phyloP scores from a whole-genome alignment of 2,797 vertebrate species.

The Pogoniulus pusillus region DNA sequence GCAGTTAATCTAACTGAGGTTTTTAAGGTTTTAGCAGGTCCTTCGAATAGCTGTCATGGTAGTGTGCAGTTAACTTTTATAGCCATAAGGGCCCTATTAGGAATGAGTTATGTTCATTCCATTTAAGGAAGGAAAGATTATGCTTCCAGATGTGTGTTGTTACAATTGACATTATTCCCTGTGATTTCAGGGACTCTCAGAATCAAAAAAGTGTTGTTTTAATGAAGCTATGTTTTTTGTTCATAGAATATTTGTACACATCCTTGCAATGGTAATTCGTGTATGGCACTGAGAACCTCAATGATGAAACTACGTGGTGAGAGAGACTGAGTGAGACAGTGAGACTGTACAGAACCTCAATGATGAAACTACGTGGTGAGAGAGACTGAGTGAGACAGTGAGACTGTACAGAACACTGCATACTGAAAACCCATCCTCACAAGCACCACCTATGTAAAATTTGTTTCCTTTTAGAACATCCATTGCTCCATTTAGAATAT shows the following conservation, averaged over 20 bases:
- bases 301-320: background rate
- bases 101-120: conserved; percentile 43
- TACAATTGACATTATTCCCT: conserved; percentile 54
- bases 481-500: conserved; percentile 15
- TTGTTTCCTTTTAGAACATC: background rate
- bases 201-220: conserved; percentile 5
- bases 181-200: conserved; percentile 24
- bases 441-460: background rate
- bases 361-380: background rate
- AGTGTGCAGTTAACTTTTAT: conserved; percentile 63
- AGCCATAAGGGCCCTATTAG: conserved; percentile 47
- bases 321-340: background rate
- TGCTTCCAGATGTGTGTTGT: conserved; percentile 52
- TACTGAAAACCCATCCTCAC: background rate
- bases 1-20: conserved; percentile 56
- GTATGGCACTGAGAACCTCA: background rate
- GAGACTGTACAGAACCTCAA: too few species aligned
- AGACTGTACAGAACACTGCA: background rate
- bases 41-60: conserved; percentile 28
- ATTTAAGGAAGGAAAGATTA: conserved; percentile 44
- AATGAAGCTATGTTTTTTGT: conserved; percentile 27
- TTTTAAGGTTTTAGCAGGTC: conserved; percentile 58
- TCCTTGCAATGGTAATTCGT: conserved; percentile 32
- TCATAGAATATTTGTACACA: background rate
- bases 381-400: background rate